Evolutionary conservation across 2,797 vertebrate genomes (phyloP).

Genomic region (Cuniculus paca): DNA sequence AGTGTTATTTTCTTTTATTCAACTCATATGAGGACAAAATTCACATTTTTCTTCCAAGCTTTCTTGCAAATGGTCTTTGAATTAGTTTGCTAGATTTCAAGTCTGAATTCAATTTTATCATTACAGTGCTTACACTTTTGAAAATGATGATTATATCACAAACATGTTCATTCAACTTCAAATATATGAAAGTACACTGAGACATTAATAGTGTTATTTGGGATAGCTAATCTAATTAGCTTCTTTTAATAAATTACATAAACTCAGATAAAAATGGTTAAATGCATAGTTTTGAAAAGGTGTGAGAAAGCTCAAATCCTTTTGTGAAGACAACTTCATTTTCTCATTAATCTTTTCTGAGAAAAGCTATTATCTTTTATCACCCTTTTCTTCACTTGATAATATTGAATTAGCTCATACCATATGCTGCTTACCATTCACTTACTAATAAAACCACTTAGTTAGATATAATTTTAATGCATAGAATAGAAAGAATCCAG

Average conservation of each 20-base stretch:
- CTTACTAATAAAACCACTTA: neutral
- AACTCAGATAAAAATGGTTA: slow-evolving; percentile 53
- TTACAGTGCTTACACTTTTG: slow-evolving; percentile 9
- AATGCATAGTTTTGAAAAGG: slow-evolving; percentile 32
- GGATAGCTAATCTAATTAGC: slow-evolving; percentile 52
- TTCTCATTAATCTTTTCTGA: slow-evolving; percentile 53
- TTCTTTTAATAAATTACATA: slow-evolving; percentile 61
- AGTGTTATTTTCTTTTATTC: neutral
- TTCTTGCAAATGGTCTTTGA: neutral
- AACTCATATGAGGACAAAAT: neutral
- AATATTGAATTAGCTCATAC: slow-evolving; percentile 7
- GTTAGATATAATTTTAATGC: slow-evolving; percentile 39
- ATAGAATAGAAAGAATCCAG: slow-evolving; percentile 43
- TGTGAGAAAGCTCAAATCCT: slow-evolving; percentile 40
- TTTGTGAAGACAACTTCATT: neutral
- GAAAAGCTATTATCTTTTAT: slow-evolving; percentile 70
- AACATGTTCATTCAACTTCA: neutral
- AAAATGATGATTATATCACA: slow-evolving; percentile 8
- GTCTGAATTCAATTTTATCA: slow-evolving; percentile 29
- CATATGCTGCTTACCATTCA: slow-evolving; percentile 50
- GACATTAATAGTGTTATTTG: slow-evolving; percentile 39
- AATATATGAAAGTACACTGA: neutral
- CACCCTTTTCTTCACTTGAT: slow-evolving; percentile 59
- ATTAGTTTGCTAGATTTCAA: slow-evolving; percentile 57
- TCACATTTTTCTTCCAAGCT: slow-evolving; percentile 2